Evolutionary conservation across 2,888 invertebrate species (phyloP), one percentile per base, ranked within the genome.

Genomic region (Tortricodes alternella): DNA sequence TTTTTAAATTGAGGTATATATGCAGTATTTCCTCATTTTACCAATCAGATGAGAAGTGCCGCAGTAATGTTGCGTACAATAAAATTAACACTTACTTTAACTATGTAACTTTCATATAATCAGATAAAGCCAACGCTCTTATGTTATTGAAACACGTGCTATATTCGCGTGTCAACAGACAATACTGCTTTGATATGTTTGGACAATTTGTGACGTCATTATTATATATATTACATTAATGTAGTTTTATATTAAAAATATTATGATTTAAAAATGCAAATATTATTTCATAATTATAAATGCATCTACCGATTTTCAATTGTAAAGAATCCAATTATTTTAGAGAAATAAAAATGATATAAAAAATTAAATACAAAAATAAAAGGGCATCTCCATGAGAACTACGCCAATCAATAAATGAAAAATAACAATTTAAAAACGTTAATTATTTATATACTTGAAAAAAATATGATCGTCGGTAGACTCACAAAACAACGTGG

Each of bases 101-200:
- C 3, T 24, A 37, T 48, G 16, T 39, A 46, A 34, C 46, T 16
- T 16, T 16, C 11, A 29, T 41, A 39, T 11, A 39, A 34, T 16
- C 34, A 8, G 15, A 18, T 15, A 46, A 34, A 19, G 6, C 3
- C 15, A 23, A 11, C 35, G 16, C 9, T 8, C 37, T 37, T 37
- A 35, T 8, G n/a, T 6, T 13, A 43, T 24, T 27, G 5, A 16
- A 15, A 44, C 13, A 37, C 35, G 24, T 18, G 18, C 15, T 24
- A 32, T 18, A 34, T 27, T 27, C 41, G 27, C 11, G 24, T 18
- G 24, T 41, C 24, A 53, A 39, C 23, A 39, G 34, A 39, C 5
- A 21, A 18, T 24, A 46, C 11, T 29, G 24, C 27, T 53, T 21
- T 37, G 46, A 46, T 53, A 46, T 53, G 46, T 53, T 13, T 38